phyloP scores from a whole-genome alignment of 1,140 invertebrate species.

The Meloidogyne floridensis region DNA sequence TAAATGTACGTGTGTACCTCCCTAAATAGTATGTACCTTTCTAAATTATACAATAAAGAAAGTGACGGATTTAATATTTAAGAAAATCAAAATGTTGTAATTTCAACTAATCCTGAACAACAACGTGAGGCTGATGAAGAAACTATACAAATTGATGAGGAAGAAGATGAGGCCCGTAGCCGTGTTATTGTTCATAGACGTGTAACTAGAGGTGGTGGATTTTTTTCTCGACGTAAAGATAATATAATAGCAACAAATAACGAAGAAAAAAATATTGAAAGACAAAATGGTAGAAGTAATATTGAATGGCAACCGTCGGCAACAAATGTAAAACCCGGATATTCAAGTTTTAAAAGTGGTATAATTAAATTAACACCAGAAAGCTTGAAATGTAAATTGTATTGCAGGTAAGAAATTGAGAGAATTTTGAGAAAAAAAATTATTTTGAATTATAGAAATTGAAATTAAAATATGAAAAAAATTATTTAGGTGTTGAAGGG shows the following conservation, averaged over 20 bases:
- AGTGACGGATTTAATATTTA: background rate
- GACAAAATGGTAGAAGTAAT: too few relatives aligned
- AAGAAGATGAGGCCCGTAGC: background rate
- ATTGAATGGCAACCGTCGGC: constrained; percentile 12
- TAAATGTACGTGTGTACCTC: too few relatives aligned
- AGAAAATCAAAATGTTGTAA: background rate
- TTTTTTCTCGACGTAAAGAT: background rate
- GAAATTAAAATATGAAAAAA: constrained; percentile 10
- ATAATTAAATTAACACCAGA: constrained; percentile 52
- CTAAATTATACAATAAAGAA: too few relatives aligned
- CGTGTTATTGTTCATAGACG: constrained; percentile 12
- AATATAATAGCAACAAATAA: background rate
- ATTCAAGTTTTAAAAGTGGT: constrained; percentile 46
- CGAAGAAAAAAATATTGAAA: constrained; percentile 8
- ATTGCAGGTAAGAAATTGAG: constrained; percentile 34
- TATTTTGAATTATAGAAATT: too few relatives aligned
- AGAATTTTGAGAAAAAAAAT: too few relatives aligned
- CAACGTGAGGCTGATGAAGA: background rate
- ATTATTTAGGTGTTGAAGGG: too few relatives aligned
- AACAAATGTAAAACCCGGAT: constrained; percentile 28
- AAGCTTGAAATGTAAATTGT: constrained; percentile 56
- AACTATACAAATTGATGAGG: background rate
- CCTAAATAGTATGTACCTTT: too few relatives aligned
- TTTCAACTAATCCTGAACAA: background rate
- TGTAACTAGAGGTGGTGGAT: background rate